Percentiles rank a stretch among this genome's conserved stretches.
These are phyloP conservation scores for Tokudaia tokunoshimensis DNA, from an alignment of 2,797 vertebrate genomes.

Conservation along the genomic window DNA sequence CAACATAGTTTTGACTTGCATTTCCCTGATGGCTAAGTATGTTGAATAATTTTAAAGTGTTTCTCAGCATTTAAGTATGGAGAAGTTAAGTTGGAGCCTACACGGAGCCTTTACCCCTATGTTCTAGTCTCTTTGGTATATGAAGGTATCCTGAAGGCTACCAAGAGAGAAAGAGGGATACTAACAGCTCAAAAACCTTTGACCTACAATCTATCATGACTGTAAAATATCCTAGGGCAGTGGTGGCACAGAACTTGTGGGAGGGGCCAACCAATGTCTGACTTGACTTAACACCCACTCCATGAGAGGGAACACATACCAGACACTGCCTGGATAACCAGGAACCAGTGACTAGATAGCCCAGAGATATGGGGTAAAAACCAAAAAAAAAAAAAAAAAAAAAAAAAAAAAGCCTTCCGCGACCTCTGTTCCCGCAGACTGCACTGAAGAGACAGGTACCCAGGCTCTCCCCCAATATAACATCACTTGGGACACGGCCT, in stretches of 20 bases:
- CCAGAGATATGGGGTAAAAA: background rate
- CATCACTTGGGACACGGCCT: no score
- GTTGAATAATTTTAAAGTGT: background rate
- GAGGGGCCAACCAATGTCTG: background rate
- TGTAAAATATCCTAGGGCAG: background rate
- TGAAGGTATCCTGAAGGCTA: background rate
- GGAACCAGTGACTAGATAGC: background rate
- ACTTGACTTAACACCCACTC: background rate
- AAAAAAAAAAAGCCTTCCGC: no score
- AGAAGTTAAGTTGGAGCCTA: background rate
- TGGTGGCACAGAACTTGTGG: background rate
- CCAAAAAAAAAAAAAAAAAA: background rate
- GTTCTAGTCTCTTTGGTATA: background rate
- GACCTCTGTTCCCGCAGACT: no score
- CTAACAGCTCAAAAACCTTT: background rate
- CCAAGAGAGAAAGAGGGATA: background rate
- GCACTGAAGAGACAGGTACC: no score
- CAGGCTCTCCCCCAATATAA: no score
- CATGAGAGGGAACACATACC: background rate
- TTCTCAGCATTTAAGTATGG: background rate
- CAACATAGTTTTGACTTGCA: background rate
- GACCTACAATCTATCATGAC: background rate
- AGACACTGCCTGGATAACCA: background rate
- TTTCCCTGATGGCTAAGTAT: background rate
- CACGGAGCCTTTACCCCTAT: background rate